These are phyloP conservation scores for Falco rusticolus DNA, from an alignment of 2,797 vertebrate genomes.

Conservation along the genomic window DNA sequence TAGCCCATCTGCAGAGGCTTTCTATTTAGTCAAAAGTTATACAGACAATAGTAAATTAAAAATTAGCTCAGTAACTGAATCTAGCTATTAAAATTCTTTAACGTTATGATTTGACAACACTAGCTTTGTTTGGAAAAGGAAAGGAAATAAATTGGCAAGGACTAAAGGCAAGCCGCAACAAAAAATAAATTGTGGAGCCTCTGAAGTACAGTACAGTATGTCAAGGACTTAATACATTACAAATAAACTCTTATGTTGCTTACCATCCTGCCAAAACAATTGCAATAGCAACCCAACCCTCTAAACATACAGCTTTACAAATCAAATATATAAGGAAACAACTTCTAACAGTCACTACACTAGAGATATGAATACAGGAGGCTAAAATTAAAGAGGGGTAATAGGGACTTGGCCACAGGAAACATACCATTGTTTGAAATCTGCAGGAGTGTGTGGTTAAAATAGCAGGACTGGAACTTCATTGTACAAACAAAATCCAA, in stretches of 20 bases:
- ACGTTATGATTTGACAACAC: not conserved
- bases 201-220: slow-evolving; percentile 14
- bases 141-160: slow-evolving; percentile 31
- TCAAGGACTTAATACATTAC: slow-evolving; percentile 16
- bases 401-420: not conserved
- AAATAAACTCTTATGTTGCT: slow-evolving; percentile 25
- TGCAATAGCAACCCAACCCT: not conserved
- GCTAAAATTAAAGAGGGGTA: not conserved
- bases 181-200: not conserved
- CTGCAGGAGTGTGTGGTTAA: not conserved
- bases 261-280: slow-evolving; percentile 10
- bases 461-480: not conserved
- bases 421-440: not conserved
- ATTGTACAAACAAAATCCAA: slow-evolving; percentile 12
- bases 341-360: not conserved
- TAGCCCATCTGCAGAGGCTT: not conserved
- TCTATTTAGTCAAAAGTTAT: not conserved
- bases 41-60: not conserved
- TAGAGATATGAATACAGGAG: not conserved
- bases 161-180: not conserved
- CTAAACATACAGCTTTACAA: not conserved
- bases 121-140: slow-evolving; percentile 43
- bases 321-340: not conserved
- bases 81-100: slow-evolving; percentile 31
- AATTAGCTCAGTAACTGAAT: not conserved